A percentile compares a stretch with the other conserved stretches of the same genome.
These are phyloP conservation scores for Cyclopterus lumpus DNA, from an alignment of 2,797 vertebrate genomes.

Conservation along the genomic window DNA sequence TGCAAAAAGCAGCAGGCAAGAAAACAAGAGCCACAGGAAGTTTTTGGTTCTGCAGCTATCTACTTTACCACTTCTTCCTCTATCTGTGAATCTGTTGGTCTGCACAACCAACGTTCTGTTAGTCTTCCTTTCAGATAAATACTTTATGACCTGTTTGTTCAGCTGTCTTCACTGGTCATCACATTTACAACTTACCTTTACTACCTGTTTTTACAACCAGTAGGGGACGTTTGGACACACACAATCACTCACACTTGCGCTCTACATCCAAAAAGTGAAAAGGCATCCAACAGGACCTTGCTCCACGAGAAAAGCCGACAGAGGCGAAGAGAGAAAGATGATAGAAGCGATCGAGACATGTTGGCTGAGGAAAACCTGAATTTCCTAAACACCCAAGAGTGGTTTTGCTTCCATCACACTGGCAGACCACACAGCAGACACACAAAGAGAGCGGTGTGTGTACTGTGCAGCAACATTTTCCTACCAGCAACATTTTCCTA, in stretches of 20 bases:
- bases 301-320: constrained; percentile 14
- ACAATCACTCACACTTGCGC: constrained; percentile 32
- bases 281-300: constrained; percentile 24
- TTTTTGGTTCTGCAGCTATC: constrained; percentile 15
- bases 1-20: constrained; percentile 7
- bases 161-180: constrained; percentile 74
- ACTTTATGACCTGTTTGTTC: constrained; percentile 79
- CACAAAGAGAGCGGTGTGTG: constrained; percentile 47
- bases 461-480: constrained; percentile 54
- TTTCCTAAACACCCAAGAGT: constrained; percentile 58
- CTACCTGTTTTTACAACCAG: constrained; percentile 39
- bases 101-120: background rate
- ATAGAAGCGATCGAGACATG: constrained; percentile 16
- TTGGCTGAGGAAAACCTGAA: constrained; percentile 52
- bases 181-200: constrained; percentile 68
- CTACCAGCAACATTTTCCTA: constrained; percentile 73
- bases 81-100: constrained; percentile 28
- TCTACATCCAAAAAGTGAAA: constrained; percentile 22
- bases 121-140: constrained; percentile 64
- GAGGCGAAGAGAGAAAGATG: constrained; percentile 6
- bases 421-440: constrained; percentile 61
- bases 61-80: constrained; percentile 25
- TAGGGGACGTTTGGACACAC: constrained; percentile 37
- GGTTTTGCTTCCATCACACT: constrained; percentile 58
- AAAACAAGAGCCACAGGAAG: constrained; percentile 28